Evolutionary conservation across 1,140 invertebrate genomes (phyloP).

Genomic region (Ditylenchus dipsaci): DNA sequence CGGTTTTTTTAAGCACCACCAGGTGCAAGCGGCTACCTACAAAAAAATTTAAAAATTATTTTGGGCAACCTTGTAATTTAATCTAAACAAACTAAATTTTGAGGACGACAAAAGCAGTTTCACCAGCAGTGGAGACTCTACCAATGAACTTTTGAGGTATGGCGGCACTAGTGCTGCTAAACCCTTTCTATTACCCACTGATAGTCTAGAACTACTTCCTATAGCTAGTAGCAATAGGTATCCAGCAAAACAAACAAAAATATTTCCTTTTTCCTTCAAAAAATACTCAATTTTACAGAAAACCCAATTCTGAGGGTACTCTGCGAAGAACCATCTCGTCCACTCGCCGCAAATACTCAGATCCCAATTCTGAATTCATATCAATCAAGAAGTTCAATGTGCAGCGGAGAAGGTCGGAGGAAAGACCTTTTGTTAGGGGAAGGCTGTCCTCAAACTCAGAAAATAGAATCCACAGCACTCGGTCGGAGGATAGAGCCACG

Average conservation of each 20-base stretch:
- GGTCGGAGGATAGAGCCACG: too few species aligned
- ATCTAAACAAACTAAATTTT: too few species aligned
- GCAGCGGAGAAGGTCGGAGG: conserved; percentile 10
- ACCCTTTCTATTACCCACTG: conserved; percentile 26
- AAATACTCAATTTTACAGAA: conserved; percentile 12
- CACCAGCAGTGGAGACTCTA: conserved; percentile 14
- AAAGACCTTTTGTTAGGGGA: conserved; percentile 19
- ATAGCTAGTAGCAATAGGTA: neutral
- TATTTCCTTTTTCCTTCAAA: neutral
- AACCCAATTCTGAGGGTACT: conserved; percentile 14
- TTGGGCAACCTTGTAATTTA: too few species aligned
- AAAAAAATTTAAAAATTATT: too few species aligned
- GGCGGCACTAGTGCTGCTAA: neutral
- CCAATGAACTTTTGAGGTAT: conserved; percentile 17
- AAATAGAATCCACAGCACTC: neutral
- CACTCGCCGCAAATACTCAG: conserved; percentile 29
- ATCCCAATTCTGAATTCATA: conserved; percentile 30
- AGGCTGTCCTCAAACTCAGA: conserved; percentile 11
- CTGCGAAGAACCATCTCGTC: neutral
- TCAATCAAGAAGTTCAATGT: conserved; percentile 11
- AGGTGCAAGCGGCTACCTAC: too few species aligned
- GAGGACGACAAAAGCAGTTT: conserved; percentile 12
- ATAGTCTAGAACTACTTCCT: conserved; percentile 27
- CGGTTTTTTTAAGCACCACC: too few species aligned
- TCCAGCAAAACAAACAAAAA: neutral